Evolutionary conservation across 2,797 vertebrate species (phyloP).

Genomic region (Oreochromis mossambicus): DNA sequence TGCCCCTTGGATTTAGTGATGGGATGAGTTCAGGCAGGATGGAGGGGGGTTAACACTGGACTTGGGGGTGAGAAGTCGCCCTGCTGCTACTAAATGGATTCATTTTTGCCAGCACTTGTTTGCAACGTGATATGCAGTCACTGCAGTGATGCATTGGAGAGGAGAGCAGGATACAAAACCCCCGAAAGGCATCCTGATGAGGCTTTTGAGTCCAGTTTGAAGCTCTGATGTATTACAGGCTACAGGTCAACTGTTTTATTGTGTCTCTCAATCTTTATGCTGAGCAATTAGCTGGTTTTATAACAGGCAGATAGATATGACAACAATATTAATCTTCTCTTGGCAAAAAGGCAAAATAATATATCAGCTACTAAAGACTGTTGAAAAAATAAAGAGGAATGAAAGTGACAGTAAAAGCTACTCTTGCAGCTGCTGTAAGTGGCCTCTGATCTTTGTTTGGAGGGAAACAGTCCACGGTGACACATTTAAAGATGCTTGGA

Average conservation of each 20-base stretch:
- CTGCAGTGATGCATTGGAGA: background rate
- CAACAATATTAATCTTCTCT: background rate
- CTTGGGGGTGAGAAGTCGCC: slow-evolving; percentile 19
- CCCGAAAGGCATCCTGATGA: background rate
- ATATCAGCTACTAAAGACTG: background rate
- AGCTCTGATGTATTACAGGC: background rate
- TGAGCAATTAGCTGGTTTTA: background rate
- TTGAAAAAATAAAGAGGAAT: background rate
- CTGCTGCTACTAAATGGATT: slow-evolving; percentile 9
- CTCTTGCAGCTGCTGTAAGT: background rate
- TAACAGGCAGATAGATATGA: background rate
- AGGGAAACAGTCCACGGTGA: background rate
- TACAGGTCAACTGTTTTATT: background rate
- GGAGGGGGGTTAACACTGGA: background rate
- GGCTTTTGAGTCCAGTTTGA: background rate
- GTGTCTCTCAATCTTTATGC: background rate
- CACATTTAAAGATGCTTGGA: background rate
- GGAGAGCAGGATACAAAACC: background rate
- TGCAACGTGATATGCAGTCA: background rate
- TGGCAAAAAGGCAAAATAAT: background rate
- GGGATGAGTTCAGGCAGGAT: background rate
- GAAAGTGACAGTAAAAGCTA: background rate
- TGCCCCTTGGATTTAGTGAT: slow-evolving; percentile 39
- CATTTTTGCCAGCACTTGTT: slow-evolving; percentile 31
- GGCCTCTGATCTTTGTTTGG: background rate